Conservation (phyloP, 1,140 invertebrate genomes). For the Hyphantria cunea region DNA sequence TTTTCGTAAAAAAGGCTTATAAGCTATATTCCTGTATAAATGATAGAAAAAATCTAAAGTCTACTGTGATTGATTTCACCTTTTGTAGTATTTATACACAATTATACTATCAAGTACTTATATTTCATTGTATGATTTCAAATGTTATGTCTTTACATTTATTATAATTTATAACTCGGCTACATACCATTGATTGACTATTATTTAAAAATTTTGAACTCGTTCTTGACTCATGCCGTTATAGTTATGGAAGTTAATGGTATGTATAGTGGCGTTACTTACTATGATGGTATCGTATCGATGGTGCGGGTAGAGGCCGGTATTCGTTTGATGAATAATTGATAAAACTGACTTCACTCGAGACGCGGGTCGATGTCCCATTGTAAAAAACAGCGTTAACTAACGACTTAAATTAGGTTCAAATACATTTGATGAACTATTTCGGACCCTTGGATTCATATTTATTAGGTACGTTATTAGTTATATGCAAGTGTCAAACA, state of each 20-base stretch:
- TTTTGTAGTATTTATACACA: too few species aligned
- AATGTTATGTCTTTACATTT: too few species aligned
- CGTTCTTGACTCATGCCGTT: slow-evolving; percentile 47
- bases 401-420: slow-evolving; percentile 71
- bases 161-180: too few species aligned
- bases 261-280: slow-evolving; percentile 14
- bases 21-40: too few species aligned
- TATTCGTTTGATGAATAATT: slow-evolving; percentile 71
- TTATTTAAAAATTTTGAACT: too few species aligned
- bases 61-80: slow-evolving; percentile 41
- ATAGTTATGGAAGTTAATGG: slow-evolving; percentile 41
- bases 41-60: slow-evolving; percentile 24
- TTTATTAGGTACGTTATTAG: too few species aligned
- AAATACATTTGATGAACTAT: slow-evolving; percentile 55
- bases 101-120: too few species aligned
- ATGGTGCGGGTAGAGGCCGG: slow-evolving; percentile 44
- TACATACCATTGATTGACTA: too few species aligned
- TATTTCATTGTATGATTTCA: too few species aligned
- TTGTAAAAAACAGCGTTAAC: slow-evolving; percentile 72
- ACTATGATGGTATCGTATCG: slow-evolving; percentile 20
- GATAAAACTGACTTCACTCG: slow-evolving; percentile 57
- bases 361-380: slow-evolving; percentile 63
- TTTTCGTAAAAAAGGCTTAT: too few species aligned
- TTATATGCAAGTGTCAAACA: too few species aligned
- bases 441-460: slow-evolving; percentile 34